Evolutionary conservation across 2,797 vertebrate genomes (phyloP).

Genomic region (Huso huso): DNA sequence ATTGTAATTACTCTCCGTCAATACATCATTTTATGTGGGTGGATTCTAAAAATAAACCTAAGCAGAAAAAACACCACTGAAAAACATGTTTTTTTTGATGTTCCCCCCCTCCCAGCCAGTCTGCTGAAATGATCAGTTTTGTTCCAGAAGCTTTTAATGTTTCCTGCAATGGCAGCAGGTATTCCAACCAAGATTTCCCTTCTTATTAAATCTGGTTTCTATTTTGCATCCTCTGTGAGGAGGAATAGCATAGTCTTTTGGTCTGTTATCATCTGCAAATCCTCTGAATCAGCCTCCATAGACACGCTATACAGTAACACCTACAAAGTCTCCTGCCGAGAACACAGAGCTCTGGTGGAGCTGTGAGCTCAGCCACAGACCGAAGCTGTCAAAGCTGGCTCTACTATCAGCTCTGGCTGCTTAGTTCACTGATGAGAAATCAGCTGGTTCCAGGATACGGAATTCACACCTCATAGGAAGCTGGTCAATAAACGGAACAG

Average conservation of each 20-base stretch:
- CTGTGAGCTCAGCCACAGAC: conserved; percentile 1
- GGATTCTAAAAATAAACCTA: conserved; percentile 26
- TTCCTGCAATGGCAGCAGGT: neutral
- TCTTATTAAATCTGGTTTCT: too few relatives aligned
- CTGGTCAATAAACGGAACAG: neutral
- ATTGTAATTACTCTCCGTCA: too few relatives aligned
- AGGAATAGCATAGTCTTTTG: neutral
- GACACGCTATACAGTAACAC: neutral
- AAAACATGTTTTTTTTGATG: neutral
- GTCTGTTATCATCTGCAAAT: neutral
- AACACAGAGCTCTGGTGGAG: neutral
- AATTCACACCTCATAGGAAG: neutral
- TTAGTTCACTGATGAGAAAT: neutral
- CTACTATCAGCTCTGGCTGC: neutral
- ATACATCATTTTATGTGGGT: conserved; percentile 22
- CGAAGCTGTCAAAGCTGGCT: neutral
- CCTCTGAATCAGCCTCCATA: neutral
- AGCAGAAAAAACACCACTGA: conserved; percentile 9
- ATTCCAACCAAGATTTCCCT: too few relatives aligned
- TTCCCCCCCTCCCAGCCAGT: neutral
- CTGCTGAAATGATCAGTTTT: too few relatives aligned
- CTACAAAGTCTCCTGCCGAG: neutral
- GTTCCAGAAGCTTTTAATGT: neutral
- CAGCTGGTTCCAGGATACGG: neutral
- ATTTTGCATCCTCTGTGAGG: neutral